Conservation (phyloP, 2,797 vertebrate genomes). For the Manis javanica region DNA sequence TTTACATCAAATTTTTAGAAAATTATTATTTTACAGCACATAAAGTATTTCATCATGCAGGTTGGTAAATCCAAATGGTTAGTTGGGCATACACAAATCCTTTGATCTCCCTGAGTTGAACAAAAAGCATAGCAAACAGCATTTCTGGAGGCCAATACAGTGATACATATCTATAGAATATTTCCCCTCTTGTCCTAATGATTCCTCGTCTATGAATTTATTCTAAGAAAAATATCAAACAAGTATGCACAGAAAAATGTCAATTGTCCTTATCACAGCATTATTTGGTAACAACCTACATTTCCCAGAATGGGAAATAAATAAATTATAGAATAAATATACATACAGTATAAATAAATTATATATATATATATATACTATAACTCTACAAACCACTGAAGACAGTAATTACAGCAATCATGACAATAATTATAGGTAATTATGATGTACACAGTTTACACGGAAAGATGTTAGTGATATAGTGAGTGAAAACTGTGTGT, state of each 20-base stretch:
- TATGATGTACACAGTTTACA: background rate
- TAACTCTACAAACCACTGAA: background rate
- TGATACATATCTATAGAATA: background rate
- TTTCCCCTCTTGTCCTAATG: background rate
- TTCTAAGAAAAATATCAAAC: background rate
- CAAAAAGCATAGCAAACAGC: background rate
- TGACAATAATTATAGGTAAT: background rate
- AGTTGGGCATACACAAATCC: background rate
- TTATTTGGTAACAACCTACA: background rate
- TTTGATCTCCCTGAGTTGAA: background rate
- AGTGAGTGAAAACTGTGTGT: background rate
- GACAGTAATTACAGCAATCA: background rate
- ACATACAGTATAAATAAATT: background rate
- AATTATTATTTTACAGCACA: background rate
- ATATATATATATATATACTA: too few relatives aligned
- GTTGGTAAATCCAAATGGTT: background rate
- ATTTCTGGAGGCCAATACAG: background rate
- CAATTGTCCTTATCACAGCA: background rate
- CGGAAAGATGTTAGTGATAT: background rate
- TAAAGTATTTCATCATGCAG: background rate
- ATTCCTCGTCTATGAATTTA: background rate
- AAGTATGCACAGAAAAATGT: background rate
- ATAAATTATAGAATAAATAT: background rate
- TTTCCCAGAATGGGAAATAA: conserved; percentile 26
- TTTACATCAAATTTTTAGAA: background rate